Percentiles rank a stretch among this genome's conserved stretches.
These are phyloP conservation scores for Aplidium turbinatum DNA, from an alignment of 23 tunicate genomes.

Conservation along the genomic window DNA sequence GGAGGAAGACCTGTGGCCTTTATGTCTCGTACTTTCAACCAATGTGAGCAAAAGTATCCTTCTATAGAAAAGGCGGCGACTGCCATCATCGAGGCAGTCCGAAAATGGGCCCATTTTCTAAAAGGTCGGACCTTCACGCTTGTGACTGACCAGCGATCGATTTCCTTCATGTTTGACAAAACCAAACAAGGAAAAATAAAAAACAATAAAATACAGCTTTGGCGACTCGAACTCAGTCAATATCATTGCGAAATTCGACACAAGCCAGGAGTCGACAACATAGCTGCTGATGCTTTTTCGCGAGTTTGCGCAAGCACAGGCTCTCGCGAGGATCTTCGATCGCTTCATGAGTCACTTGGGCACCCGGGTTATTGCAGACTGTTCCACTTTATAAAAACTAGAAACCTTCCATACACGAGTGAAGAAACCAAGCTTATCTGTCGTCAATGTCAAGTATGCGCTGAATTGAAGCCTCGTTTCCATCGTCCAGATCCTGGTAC, in stretches of 20 bases:
- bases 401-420: conserved; percentile 6
- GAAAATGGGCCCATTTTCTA: conserved; percentile 31
- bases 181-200: conserved; percentile 13
- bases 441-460: neutral
- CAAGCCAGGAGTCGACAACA: conserved; percentile 20
- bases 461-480: conserved; percentile 16
- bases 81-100: conserved; percentile 31
- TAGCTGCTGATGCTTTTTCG: neutral
- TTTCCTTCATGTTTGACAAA: conserved; percentile 28
- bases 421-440: conserved; percentile 14
- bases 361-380: conserved; percentile 16
- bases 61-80: conserved; percentile 34
- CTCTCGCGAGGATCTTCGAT: neutral
- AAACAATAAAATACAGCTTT: conserved; percentile 28
- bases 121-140: neutral
- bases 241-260: conserved; percentile 16
- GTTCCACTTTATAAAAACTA: neutral
- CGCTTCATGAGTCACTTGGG: conserved; percentile 1
- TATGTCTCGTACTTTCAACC: conserved; percentile 7
- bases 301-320: neutral
- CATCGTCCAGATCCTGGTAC: neutral
- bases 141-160: conserved; percentile 31
- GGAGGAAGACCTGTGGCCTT: conserved; percentile 32
- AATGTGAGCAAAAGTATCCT: conserved; percentile 6
- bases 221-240: conserved; percentile 25